phyloP scores from a whole-genome alignment of 1,140 invertebrate genomes.

The Metopolophium dirhodum region DNA sequence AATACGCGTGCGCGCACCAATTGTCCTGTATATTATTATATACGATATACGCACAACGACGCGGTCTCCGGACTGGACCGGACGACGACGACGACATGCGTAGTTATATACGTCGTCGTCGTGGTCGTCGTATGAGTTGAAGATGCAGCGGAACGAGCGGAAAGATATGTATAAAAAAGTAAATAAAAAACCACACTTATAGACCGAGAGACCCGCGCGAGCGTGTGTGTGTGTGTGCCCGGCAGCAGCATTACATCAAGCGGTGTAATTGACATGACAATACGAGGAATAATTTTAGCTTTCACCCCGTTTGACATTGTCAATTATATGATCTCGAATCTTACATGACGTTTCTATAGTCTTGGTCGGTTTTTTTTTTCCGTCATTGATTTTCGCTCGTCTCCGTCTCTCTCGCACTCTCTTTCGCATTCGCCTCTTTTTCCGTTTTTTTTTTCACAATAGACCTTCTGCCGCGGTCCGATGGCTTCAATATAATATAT shows the following conservation, averaged over 20 bases:
- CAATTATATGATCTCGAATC: slow-evolving; percentile 52
- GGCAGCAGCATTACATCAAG: slow-evolving; percentile 38
- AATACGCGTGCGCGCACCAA: background rate
- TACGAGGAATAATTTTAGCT: slow-evolving; percentile 42
- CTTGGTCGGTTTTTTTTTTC: slow-evolving; percentile 15
- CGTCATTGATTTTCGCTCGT: background rate
- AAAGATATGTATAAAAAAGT: background rate
- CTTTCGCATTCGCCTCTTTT: background rate
- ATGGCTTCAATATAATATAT: background rate
- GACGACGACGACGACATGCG: background rate
- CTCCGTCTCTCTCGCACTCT: background rate
- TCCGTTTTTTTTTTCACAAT: slow-evolving; percentile 2
- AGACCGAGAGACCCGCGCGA: background rate
- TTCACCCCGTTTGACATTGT: slow-evolving; percentile 54
- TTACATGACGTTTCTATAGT: slow-evolving; percentile 51
- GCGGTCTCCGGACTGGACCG: background rate
- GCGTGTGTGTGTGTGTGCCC: background rate
- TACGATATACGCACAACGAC: background rate
- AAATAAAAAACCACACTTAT: background rate
- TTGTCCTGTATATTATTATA: slow-evolving; percentile 9
- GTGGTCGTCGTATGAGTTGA: background rate
- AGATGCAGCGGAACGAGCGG: background rate
- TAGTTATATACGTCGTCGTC: background rate
- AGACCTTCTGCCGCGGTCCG: background rate
- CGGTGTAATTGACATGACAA: slow-evolving; percentile 53